Evolutionary conservation across 2,888 invertebrate genomes (phyloP).

Genomic region (Mythimna ferrago): DNA sequence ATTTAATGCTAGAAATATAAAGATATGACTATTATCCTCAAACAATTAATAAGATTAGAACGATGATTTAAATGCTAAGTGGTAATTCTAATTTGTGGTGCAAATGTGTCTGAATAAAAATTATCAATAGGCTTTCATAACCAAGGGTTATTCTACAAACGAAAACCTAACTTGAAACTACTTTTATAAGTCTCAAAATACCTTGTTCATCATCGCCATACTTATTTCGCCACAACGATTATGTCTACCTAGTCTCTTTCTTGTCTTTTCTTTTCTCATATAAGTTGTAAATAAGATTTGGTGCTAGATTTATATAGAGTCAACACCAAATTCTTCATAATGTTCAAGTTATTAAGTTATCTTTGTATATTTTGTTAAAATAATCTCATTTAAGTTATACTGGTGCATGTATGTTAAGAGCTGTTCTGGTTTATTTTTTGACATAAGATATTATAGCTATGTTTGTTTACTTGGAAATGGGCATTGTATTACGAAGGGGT

Average conservation of each 20-base stretch:
- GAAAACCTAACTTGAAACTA: background rate
- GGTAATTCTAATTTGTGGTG: background rate
- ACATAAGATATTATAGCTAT: constrained; percentile 15
- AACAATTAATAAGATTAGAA: background rate
- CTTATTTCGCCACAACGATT: constrained; percentile 78
- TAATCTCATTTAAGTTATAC: constrained; percentile 53
- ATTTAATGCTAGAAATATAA: background rate
- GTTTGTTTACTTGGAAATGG: constrained; percentile 17
- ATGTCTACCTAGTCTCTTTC: constrained; percentile 80
- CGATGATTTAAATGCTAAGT: background rate
- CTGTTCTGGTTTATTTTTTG: constrained; percentile 32
- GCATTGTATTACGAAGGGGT: constrained; percentile 11
- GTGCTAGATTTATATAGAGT: constrained; percentile 74
- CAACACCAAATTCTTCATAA: constrained; percentile 67
- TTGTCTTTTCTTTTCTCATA: constrained; percentile 72
- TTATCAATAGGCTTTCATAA: background rate
- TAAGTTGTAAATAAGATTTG: constrained; percentile 76
- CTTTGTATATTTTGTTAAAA: constrained; percentile 72
- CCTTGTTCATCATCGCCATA: constrained; percentile 68
- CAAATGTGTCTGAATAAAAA: too few relatives aligned
- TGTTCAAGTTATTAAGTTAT: constrained; percentile 56
- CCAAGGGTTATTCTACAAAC: background rate
- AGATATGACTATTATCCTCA: background rate
- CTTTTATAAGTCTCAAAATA: background rate
- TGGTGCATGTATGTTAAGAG: constrained; percentile 56